A percentile compares a stretch with the other conserved stretches of the same genome.
Conservation (phyloP, 2,113 vertebrate genomes). For the Apeltes quadracus region DNA sequence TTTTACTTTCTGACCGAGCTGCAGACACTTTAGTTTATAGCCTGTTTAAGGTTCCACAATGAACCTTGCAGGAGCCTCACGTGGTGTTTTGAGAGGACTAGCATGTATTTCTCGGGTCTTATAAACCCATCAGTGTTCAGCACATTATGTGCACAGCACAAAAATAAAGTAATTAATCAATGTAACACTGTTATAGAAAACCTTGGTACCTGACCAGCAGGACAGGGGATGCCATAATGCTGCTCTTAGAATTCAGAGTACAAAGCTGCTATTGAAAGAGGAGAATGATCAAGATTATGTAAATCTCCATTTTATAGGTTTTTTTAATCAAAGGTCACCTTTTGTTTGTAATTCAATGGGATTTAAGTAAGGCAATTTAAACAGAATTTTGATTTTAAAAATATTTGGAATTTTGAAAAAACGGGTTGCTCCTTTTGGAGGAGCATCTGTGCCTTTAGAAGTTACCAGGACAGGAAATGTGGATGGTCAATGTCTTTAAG, state of each 20-base stretch:
- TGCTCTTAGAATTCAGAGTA: not conserved
- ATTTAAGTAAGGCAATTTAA: not conserved
- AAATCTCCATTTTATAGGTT: not conserved
- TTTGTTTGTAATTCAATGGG: not conserved
- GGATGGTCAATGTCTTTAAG: not conserved
- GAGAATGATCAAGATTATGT: not conserved
- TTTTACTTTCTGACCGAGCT: conserved; percentile 52
- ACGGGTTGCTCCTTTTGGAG: not conserved
- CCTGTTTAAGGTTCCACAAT: not conserved
- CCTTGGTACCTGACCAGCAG: not conserved
- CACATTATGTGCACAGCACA: no score
- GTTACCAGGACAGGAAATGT: not conserved
- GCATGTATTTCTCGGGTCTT: not conserved
- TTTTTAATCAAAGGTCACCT: not conserved
- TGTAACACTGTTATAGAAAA: not conserved
- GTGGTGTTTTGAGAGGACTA: not conserved
- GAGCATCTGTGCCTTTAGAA: not conserved
- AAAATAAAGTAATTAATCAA: no score
- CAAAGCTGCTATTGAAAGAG: not conserved
- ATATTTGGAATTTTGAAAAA: no score
- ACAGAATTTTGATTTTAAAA: no score
- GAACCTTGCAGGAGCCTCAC: not conserved
- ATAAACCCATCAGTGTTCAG: no score
- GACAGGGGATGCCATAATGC: not conserved
- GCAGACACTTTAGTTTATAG: conserved; percentile 10